Evolutionary conservation across 1,140 invertebrate species (phyloP).

Genomic region (Lasaia peninsularis): DNA sequence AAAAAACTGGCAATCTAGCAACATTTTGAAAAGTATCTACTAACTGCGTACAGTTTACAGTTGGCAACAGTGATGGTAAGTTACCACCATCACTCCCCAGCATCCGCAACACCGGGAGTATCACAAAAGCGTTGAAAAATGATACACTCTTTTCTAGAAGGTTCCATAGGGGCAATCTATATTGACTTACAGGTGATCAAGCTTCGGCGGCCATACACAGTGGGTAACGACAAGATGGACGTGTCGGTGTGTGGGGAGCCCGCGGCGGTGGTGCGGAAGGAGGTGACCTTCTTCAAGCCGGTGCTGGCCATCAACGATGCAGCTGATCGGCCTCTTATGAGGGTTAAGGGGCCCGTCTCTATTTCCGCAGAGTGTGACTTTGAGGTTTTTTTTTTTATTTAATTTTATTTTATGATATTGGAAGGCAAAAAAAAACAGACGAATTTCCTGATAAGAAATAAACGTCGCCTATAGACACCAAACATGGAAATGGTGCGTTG

Average conservation of each 20-base stretch:
- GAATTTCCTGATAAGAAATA: too few relatives aligned
- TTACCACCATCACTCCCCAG: too few relatives aligned
- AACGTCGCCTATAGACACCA: too few relatives aligned
- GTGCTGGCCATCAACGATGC: constrained; percentile 50
- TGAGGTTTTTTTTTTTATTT: constrained; percentile 28
- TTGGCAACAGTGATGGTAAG: neutral
- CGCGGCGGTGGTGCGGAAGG: constrained; percentile 44
- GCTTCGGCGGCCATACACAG: constrained; percentile 46
- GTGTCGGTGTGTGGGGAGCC: constrained; percentile 36
- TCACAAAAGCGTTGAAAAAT: too few relatives aligned
- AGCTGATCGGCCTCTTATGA: constrained; percentile 33
- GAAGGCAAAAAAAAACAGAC: too few relatives aligned
- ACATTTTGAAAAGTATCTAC: neutral
- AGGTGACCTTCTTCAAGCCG: constrained; percentile 53
- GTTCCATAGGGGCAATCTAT: too few relatives aligned
- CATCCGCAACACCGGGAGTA: too few relatives aligned
- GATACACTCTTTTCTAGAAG: too few relatives aligned
- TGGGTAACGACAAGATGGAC: constrained; percentile 53
- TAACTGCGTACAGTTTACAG: neutral
- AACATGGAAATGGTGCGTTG: too few relatives aligned
- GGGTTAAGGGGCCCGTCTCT: constrained; percentile 46
- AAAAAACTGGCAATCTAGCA: neutral
- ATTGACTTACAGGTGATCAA: constrained; percentile 40
- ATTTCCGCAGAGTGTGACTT: constrained; percentile 39
- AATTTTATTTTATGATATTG: too few relatives aligned